Conservation (phyloP, 2,888 invertebrate species). For the Tetragonisca angustula region DNA sequence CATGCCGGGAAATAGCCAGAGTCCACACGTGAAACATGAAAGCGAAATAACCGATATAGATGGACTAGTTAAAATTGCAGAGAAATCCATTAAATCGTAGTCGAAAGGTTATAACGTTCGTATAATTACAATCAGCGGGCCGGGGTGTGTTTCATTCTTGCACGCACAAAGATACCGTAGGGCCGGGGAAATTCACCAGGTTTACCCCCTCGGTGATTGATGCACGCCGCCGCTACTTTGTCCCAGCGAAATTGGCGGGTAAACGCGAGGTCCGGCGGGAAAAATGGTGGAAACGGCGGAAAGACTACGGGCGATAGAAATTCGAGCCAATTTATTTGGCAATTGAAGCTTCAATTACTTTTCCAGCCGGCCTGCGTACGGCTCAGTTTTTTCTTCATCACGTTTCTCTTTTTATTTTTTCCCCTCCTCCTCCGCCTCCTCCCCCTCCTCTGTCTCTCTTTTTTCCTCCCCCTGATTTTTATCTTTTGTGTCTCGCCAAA, state of each 20-base stretch:
- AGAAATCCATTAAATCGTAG: conserved; percentile 1
- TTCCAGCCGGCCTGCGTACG: conserved; percentile 45
- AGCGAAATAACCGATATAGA: background rate
- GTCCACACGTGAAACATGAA: background rate
- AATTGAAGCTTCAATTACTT: conserved; percentile 76
- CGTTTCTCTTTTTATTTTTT: conserved; percentile 5
- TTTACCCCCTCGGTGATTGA: conserved; percentile 32
- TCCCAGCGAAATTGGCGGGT: conserved; percentile 65
- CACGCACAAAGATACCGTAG: background rate
- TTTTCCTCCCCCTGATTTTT: background rate
- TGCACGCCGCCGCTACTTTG: conserved; percentile 54
- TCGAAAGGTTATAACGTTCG: conserved; percentile 12
- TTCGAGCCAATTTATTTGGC: conserved; percentile 73
- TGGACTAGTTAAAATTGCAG: background rate
- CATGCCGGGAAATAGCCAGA: background rate
- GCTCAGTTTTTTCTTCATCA: conserved; percentile 56
- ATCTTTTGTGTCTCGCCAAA: background rate
- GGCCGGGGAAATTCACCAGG: background rate
- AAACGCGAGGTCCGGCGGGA: conserved; percentile 43
- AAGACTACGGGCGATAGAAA: conserved; percentile 61
- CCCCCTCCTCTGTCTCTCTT: background rate
- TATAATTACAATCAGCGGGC: background rate
- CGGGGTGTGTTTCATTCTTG: background rate
- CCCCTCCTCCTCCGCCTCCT: background rate
- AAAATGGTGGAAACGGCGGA: conserved; percentile 20